Conservation (phyloP, 1,140 invertebrate species). For the Teleogryllus occipitalis region DNA sequence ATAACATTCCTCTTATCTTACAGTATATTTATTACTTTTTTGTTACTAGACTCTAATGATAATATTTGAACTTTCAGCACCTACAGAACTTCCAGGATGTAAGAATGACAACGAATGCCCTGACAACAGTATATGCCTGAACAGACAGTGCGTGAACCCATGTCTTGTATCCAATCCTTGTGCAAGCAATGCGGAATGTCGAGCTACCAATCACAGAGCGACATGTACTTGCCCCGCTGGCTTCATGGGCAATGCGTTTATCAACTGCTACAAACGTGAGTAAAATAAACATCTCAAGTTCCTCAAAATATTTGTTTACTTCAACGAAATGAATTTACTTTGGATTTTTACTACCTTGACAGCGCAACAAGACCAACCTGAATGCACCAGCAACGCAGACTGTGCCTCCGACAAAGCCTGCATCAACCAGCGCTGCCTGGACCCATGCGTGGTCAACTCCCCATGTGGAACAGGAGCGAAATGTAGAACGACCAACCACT, state of each 20-base stretch:
- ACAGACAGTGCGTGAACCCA: constrained; percentile 64
- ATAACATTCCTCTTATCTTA: neutral
- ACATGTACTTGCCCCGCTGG: constrained; percentile 66
- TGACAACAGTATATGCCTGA: constrained; percentile 61
- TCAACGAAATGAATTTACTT: too few species aligned
- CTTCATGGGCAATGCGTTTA: constrained; percentile 68
- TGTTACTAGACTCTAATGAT: neutral
- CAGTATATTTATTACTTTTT: neutral
- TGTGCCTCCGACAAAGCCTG: constrained; percentile 70
- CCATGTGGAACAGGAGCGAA: constrained; percentile 72
- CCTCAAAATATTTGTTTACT: neutral
- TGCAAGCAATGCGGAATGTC: constrained; percentile 68
- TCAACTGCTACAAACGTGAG: constrained; percentile 63
- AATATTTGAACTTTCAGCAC: constrained; percentile 30
- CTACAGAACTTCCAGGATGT: constrained; percentile 51
- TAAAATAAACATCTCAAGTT: neutral
- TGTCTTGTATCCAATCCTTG: constrained; percentile 67
- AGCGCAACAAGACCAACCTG: constrained; percentile 43
- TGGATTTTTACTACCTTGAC: constrained; percentile 19
- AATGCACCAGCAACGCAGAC: constrained; percentile 61
- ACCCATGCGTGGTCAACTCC: constrained; percentile 65
- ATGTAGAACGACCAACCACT: constrained; percentile 61
- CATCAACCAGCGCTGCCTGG: constrained; percentile 63
- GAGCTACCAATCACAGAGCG: constrained; percentile 63
- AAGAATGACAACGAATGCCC: constrained; percentile 60